Base-by-base conservation (phyloP, 2,113 vertebrate genomes). In the Scophthalmus maximus region DNA sequence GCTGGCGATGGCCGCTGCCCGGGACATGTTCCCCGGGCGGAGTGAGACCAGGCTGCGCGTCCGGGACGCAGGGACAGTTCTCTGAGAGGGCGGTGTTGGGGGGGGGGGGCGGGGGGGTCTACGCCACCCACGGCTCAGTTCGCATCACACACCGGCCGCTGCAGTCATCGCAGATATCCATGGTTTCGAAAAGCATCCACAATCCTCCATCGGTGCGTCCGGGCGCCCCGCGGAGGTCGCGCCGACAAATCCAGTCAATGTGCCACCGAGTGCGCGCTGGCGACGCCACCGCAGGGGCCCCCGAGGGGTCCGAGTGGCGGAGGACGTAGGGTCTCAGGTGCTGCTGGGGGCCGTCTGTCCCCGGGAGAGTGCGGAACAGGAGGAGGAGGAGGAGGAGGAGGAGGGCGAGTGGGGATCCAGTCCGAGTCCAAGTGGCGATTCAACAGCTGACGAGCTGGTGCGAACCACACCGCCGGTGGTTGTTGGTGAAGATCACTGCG, bases 1-100 rank as follows among this genome's bases (percentile, higher is more conserved):
- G 95, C 96, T 99, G 93, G 98, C 98, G 90, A 99, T 99, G 63
- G 97, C 97, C 84, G 98, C 97, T 78, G 98, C 98, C 95, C 97
- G 97, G 90, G 97, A 96, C 95, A 92, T 92, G 72, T 57, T 87
- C 36, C 79, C 81, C 78, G 69, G 73, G 60, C 86, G 59, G 83
- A 77, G 84, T 36, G 59, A 72, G 73, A 76, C 86, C 32, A 77
- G 85, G 47, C 81, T 71, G 67, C 66, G 85, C 81, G 82, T 86
- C 83, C 84, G 73, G 78, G 61, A 55, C 44, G 52, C 36, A 57
- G 36, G 59, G 46, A 52, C 47, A 30, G 53, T 72, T 55, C 49
- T 46, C 49, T 56, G 69, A 60, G 70, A 64, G 78, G 70, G 71
- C 36, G 68, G 59, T 42, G 44, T 18, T 55, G 55, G 66, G 42